Base-by-base conservation (phyloP, 2,888 invertebrate genomes). In the Melieria picta region DNA sequence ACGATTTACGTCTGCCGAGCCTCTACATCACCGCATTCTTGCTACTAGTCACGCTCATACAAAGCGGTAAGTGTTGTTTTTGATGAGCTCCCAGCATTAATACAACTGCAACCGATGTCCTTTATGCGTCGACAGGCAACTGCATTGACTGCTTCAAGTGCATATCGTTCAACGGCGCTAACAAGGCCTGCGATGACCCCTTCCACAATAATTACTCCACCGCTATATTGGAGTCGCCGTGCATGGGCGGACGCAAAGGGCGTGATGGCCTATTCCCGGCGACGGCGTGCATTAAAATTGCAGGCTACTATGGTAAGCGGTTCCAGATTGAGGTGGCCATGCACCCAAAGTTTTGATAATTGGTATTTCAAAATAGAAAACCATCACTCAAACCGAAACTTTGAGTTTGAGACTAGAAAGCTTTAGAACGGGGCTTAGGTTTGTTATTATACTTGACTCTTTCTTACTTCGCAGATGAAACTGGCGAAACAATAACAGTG, bases 81-180 rank as follows among this genome's bases (percentile, higher is more conserved):
- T 30, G 30, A 30, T 30, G 30, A 30, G 30, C 30, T 30, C 3
- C 30, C 30, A 30, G 30, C 30, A 30, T 1, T 1, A 30, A 30
- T 30, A 30, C 30, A 30, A 30, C 30, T 43, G 43, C 11, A 48
- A 42, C 45, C 13, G 13, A 65, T 47, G 47, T 43, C 11, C 47
- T 64, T 57, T 42, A 43, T 61, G 50, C 65, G 9, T 52, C 60
- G 58, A 7, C 82, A 91, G 91, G 88, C 16, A 85, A 87, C 76
- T 89, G 91, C 68, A 97, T 99, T 83, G 98, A 98, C 87, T 99
- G 98, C 86, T 99, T 98, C 90, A 97, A 97, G 86, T 99, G 99
- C 86, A 94, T 96, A 63, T 98, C 98, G 0, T 91, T 95, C 88
- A 94, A 96, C 84, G 93, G 94, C 43, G 90, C 91, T 80, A 95